A percentile compares a stretch with the other conserved stretches of the same genome.
phyloP scores from a whole-genome alignment of 1,140 invertebrate genomes.

The Drosophila baimaii region DNA sequence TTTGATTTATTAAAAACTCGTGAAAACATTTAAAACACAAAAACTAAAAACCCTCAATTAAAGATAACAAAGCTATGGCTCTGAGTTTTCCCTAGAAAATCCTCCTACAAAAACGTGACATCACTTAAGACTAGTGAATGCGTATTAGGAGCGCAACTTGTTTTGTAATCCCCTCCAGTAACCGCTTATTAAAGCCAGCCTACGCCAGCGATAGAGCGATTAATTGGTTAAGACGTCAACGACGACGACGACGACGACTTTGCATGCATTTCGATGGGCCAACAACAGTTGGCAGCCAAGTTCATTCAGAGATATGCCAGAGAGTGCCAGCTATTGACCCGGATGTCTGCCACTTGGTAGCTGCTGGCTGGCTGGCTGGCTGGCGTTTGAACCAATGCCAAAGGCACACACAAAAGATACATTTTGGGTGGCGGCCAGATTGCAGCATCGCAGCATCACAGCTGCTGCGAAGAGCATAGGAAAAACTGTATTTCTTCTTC shows the following conservation, averaged over 20 bases:
- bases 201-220: slow-evolving; percentile 10
- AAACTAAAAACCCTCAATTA: no score
- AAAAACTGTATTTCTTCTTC: slow-evolving; percentile 10
- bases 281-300: slow-evolving; percentile 40
- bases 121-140: not conserved
- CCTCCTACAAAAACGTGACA: not conserved
- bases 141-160: not conserved
- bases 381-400: slow-evolving; percentile 35
- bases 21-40: not conserved
- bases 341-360: slow-evolving; percentile 39
- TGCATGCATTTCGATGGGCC: slow-evolving; percentile 24
- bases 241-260: slow-evolving; percentile 8
- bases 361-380: slow-evolving; percentile 12
- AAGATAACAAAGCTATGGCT: no score
- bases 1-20: not conserved
- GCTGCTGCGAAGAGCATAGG: no score
- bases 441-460: slow-evolving; percentile 20
- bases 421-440: slow-evolving; percentile 40
- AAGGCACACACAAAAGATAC: slow-evolving; percentile 30
- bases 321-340: slow-evolving; percentile 47
- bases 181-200: slow-evolving; percentile 12
- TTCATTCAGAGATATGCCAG: slow-evolving; percentile 35
- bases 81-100: not conserved
- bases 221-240: slow-evolving; percentile 32
- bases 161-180: slow-evolving; percentile 10